Conservation (phyloP, 2,797 vertebrate genomes). For the Chromis chromis region DNA sequence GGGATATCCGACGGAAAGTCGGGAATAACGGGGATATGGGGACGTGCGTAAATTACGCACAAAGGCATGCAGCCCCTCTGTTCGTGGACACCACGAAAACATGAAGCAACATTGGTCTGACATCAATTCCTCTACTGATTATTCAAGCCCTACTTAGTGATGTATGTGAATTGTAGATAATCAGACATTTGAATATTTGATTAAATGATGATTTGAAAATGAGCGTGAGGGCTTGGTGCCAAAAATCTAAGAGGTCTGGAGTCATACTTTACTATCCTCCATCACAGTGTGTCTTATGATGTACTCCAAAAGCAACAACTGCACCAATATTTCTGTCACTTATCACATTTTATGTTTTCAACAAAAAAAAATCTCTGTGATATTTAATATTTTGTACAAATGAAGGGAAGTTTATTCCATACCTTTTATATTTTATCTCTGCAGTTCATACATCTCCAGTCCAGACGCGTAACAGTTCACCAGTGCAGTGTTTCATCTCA, state of each 20-base stretch:
- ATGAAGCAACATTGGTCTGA: constrained; percentile 17
- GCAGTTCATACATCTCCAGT: neutral
- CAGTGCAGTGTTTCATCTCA: constrained; percentile 26
- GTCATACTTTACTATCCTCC: neutral
- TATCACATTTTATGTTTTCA: neutral
- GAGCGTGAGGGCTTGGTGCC: neutral
- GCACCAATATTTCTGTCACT: neutral
- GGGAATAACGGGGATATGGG: constrained; percentile 66
- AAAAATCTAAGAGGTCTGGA: neutral
- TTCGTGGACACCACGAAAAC: constrained; percentile 24
- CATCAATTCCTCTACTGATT: constrained; percentile 8
- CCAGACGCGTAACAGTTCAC: neutral
- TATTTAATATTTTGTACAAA: neutral
- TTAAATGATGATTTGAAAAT: neutral
- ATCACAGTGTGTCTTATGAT: neutral
- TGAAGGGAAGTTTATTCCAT: neutral
- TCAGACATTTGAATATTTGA: neutral
- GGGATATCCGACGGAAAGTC: constrained; percentile 81
- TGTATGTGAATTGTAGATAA: neutral
- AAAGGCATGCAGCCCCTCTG: constrained; percentile 21
- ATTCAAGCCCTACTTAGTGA: neutral
- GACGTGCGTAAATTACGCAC: constrained; percentile 71
- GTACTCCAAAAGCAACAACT: neutral
- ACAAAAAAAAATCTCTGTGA: neutral
- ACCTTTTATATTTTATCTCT: neutral